Evolutionary conservation across 1,140 invertebrate species (phyloP), one percentile per base, ranked within the genome.

Genomic region (Drosophila rhopaloa): DNA sequence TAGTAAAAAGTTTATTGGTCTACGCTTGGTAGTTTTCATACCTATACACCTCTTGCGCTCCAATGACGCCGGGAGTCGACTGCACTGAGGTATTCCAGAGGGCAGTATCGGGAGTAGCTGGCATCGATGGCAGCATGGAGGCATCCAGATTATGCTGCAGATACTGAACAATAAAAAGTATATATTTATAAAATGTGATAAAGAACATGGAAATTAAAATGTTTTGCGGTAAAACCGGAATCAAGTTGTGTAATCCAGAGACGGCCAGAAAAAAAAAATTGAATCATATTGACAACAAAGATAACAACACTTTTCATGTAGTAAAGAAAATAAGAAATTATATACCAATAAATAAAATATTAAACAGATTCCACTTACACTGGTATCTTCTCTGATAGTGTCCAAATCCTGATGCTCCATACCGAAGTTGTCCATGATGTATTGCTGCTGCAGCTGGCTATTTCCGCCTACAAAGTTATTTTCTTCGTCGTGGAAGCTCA

Each of bases 31-130:
- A 0, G n/a, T 10, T 9, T 27, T 24, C 75, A 85, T 93, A 97
- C 96, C 95, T 95, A 93, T 98, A 98, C 50, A 98, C 97, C 93
- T 98, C 97, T 93, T 98, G 97, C 65, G 97, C 96, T 66, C 97
- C 97, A 78, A 98, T 98, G 10, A 98, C 97, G 71, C 97, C 97
- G 27, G 97, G 97, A 32, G 97, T 98, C 86, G 91, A 94, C 94
- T 78, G 93, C 90, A 71, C 93, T 79, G 76, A 94, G 77, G 80
- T 94, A 56, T 92, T 92, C 92, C 92, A 92, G 13, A 91, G 81
- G 50, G 93, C 93, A 47, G 94, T 93, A 81, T 95, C 95, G 4
- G 95, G 95, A 57, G 95, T 95, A 76, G 94, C 94, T 44, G 96
- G 95, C 78, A 90, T 92, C 0, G 79, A 91, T 40, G 89, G 82